Conservation (phyloP, 1,140 invertebrate genomes). For the Meloidogyne floridensis region DNA sequence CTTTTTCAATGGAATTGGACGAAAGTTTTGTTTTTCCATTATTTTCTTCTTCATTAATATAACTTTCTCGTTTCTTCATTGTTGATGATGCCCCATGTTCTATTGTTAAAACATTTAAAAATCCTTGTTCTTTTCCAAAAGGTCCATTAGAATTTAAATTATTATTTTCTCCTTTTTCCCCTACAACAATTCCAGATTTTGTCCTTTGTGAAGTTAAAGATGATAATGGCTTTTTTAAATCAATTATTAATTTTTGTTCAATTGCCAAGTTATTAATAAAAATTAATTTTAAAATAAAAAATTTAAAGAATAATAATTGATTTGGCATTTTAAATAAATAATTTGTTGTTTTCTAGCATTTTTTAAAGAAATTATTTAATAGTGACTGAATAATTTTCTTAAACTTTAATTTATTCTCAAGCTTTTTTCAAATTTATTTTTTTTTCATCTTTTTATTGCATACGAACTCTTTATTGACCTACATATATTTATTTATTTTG, state of each 20-base stretch:
- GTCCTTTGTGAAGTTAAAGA: not conserved
- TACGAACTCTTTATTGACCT: not conserved
- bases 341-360: too few species aligned
- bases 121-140: conserved; percentile 1
- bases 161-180: not conserved
- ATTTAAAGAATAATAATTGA: not conserved
- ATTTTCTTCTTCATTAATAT: not conserved
- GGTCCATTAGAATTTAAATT: not conserved
- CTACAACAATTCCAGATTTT: not conserved
- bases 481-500: not conserved
- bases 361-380: too few species aligned
- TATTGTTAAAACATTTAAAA: conserved; percentile 7
- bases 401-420: not conserved
- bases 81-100: not conserved
- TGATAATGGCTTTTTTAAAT: not conserved
- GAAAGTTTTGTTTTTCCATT: not conserved
- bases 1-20: not conserved
- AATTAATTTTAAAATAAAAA: conserved; percentile 10
- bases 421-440: not conserved
- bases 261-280: not conserved
- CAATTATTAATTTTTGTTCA: not conserved
- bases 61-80: not conserved
- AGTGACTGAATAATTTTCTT: too few species aligned
- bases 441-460: not conserved
- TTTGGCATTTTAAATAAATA: not conserved